These are phyloP conservation scores for Takifugu ocellatus DNA, from an alignment of 2,797 vertebrate species.

Conservation along the genomic window DNA sequence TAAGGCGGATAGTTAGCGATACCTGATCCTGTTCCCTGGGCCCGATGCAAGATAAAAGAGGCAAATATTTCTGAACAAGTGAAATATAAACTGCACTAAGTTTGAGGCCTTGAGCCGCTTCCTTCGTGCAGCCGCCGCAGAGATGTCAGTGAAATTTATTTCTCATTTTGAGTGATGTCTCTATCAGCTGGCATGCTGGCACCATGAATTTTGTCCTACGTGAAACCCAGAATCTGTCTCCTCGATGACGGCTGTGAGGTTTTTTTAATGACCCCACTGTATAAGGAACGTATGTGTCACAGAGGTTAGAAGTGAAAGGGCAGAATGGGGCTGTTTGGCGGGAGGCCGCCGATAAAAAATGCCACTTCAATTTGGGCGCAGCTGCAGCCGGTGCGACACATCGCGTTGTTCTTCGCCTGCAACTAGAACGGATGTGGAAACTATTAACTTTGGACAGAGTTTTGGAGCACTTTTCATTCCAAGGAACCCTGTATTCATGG, in stretches of 20 bases:
- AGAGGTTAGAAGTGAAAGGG: conserved; percentile 56
- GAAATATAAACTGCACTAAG: conserved; percentile 64
- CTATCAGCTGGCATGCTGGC: conserved; percentile 52
- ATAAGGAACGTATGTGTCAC: conserved; percentile 45
- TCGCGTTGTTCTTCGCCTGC: conserved; percentile 62
- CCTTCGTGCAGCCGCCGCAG: conserved; percentile 51
- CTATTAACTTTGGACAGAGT: conserved; percentile 65
- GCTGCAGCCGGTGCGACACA: conserved; percentile 68
- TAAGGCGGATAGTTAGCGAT: conserved; percentile 40
- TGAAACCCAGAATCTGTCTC: conserved; percentile 55
- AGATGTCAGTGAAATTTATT: conserved; percentile 61
- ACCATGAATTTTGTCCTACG: conserved; percentile 36
- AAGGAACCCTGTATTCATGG: conserved; percentile 25
- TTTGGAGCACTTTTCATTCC: conserved; percentile 47
- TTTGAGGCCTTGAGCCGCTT: conserved; percentile 36
- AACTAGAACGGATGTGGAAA: conserved; percentile 70
- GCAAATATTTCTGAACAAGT: conserved; percentile 57
- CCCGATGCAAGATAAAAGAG: conserved; percentile 61
- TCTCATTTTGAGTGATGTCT: conserved; percentile 66
- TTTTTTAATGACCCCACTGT: conserved; percentile 63
- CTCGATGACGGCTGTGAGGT: conserved; percentile 41
- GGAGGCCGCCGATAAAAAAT: conserved; percentile 72
- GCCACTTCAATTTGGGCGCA: conserved; percentile 73
- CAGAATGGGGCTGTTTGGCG: conserved; percentile 67
- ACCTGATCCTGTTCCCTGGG: conserved; percentile 47